Percentiles rank a stretch among this genome's conserved stretches.
These are phyloP conservation scores for Cottoperca gobio DNA, from an alignment of 2,797 vertebrate genomes.

Conservation along the genomic window DNA sequence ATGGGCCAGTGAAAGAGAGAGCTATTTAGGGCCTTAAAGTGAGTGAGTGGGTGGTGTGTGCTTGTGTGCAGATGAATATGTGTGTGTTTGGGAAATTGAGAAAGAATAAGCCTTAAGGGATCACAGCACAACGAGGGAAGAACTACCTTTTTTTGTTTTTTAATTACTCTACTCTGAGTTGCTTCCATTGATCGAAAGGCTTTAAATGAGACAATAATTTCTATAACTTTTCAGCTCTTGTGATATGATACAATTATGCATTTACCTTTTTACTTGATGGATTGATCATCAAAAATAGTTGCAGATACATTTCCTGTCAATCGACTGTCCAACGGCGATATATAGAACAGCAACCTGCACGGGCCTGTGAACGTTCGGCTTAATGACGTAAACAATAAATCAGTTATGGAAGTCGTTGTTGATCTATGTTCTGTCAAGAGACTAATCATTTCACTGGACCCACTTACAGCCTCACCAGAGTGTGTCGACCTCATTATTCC, in stretches of 20 bases:
- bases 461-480: no score
- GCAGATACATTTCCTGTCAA: no score
- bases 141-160: constrained; percentile 12
- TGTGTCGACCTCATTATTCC: no score
- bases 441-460: no score
- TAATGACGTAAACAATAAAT: no score
- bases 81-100: neutral
- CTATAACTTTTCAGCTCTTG: neutral
- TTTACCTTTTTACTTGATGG: no score
- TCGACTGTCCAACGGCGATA: no score
- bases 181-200: neutral
- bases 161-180: constrained; percentile 1
- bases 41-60: neutral
- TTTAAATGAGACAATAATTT: neutral
- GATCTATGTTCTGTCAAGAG: no score
- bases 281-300: no score
- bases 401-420: no score
- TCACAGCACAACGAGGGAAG: neutral
- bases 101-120: constrained; percentile 8
- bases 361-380: no score
- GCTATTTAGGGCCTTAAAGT: constrained; percentile 67
- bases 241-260: neutral
- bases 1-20: constrained; percentile 62
- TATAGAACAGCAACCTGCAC: no score
- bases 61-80: neutral